Percentiles rank a stretch among this genome's conserved stretches.
Evolutionary conservation across 1,140 invertebrate genomes (phyloP).

Genomic region (Reticulitermes speratus): DNA sequence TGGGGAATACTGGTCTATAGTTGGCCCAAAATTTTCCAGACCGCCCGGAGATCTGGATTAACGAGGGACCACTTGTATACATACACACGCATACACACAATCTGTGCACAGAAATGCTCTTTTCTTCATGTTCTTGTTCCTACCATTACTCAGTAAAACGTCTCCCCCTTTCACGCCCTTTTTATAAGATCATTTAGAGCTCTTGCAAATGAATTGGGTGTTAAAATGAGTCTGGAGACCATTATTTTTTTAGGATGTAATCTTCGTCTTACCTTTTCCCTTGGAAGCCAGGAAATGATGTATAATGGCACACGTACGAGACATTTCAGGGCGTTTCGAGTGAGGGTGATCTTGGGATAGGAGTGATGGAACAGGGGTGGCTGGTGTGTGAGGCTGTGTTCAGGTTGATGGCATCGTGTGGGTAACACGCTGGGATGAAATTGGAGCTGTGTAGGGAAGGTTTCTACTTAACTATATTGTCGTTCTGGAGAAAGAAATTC

Average conservation of each 20-base stretch:
- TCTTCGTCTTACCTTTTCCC: conserved; percentile 3
- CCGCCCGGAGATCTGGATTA: too few relatives aligned
- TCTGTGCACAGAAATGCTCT: too few relatives aligned
- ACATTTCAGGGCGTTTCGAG: conserved; percentile 9
- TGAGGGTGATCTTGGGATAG: conserved; percentile 9
- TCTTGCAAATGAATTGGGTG: conserved; percentile 28
- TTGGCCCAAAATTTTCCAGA: too few relatives aligned
- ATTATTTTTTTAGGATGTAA: conserved; percentile 25
- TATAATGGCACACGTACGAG: conserved; percentile 14
- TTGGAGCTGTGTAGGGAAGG: background rate
- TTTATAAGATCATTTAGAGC: background rate
- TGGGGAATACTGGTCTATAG: too few relatives aligned
- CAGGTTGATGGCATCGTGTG: background rate
- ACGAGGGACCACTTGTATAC: too few relatives aligned
- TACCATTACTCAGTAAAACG: background rate
- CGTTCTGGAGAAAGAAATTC: background rate
- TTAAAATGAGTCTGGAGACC: conserved; percentile 18
- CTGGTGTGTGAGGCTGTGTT: background rate
- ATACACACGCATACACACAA: too few relatives aligned
- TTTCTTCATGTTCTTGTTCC: background rate
- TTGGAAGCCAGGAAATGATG: conserved; percentile 2
- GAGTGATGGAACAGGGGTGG: background rate
- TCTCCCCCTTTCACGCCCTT: background rate
- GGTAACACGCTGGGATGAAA: background rate
- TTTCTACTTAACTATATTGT: background rate